Evolutionary conservation across 2,888 invertebrate genomes (phyloP), one percentile per base, ranked within the genome.

Genomic region (Stramonita haemastoma): DNA sequence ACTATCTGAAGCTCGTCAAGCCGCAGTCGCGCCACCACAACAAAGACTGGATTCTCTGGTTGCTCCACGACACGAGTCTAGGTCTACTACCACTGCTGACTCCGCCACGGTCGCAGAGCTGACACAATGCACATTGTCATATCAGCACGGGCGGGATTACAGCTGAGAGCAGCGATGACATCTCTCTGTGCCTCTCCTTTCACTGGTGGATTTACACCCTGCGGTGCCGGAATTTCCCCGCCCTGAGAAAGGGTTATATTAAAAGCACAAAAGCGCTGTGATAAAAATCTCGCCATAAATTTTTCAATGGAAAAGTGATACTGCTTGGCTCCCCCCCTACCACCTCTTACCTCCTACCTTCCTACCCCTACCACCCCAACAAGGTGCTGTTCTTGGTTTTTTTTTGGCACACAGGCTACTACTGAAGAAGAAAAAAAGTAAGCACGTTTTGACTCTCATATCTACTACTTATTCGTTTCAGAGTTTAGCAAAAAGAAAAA

Each of bases 91-190:
- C 8, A 46, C 4, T 8, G 46, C 46, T 8, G 46, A 46, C 46
- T 46, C 46, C 22, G 81, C 81, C 22, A 46, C 81, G 81, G 36
- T 79, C 79, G 34, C 34, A 79, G 79, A 79, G 79, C 79, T 79
- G 79, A 46, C 81, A 83, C 81, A 83, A 83, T 83, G 81, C 81
- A 83, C 19, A 36, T 15, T 79, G 79, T 34, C 32, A 79, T 79
- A 79, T 79, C 34, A 17, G 34, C 79, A 79, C 79, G 32, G 32
- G 17, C 79, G 32, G 79, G 79, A 46, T 83, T 46, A 83, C 32
- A 26, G 81, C 22, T 36, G 46, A 26, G 17, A 46, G 22, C 15
- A 46, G 81, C 81, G 36, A 46, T 83, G 81, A 46, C 81, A 83
- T 83, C 81, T 36, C 36, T 83, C 13, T 46, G 46, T 79, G 81